These are phyloP conservation scores for Rhineura floridana DNA, from an alignment of 2,113 vertebrate species.

Conservation along the genomic window DNA sequence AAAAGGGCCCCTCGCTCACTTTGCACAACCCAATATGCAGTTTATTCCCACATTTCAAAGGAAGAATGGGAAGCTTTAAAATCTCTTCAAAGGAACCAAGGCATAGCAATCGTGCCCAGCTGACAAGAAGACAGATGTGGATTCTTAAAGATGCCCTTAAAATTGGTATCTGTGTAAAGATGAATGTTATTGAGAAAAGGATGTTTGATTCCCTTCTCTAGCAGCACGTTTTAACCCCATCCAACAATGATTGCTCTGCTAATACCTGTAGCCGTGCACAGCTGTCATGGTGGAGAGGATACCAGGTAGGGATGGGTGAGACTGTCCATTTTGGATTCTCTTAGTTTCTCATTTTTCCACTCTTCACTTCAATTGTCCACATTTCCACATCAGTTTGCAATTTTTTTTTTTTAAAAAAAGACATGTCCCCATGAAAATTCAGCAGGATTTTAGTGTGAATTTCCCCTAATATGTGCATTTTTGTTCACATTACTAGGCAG, in stretches of 20 bases:
- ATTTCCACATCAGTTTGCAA: too few relatives aligned
- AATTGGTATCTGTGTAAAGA: conserved; percentile 46
- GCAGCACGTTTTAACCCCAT: not conserved
- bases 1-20: conserved; percentile 66
- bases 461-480: too few relatives aligned
- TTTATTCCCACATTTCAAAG: conserved; percentile 68
- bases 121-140: conserved; percentile 60
- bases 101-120: conserved; percentile 59
- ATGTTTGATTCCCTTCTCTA: conserved; percentile 35
- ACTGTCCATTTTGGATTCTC: too few relatives aligned
- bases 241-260: not conserved
- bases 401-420: too few relatives aligned
- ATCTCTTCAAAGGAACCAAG: conserved; percentile 64
- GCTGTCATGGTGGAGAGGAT: not conserved
- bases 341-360: too few relatives aligned
- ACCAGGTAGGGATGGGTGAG: too few relatives aligned
- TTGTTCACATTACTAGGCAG: too few relatives aligned
- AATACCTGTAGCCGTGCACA: not conserved
- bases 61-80: conserved; percentile 68
- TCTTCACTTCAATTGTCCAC: too few relatives aligned
- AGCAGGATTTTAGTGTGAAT: too few relatives aligned
- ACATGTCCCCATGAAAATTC: too few relatives aligned
- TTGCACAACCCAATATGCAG: conserved; percentile 64
- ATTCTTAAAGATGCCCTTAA: conserved; percentile 41
- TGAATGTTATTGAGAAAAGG: conserved; percentile 36